Conservation (phyloP, 35 echinoderm and acorn worm species). For the Lytechinus pictus region DNA sequence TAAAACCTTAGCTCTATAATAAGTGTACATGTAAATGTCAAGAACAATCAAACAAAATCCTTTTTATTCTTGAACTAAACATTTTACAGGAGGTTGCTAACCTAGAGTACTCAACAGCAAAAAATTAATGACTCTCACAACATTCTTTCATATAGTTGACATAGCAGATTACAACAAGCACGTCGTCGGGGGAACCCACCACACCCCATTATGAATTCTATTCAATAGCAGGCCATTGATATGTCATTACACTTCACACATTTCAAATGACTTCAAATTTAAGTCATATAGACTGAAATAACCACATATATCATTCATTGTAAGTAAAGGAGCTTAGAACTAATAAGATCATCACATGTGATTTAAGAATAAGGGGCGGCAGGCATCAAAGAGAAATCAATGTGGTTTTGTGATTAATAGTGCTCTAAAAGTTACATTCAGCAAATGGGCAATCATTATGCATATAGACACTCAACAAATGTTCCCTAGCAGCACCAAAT, state of each 20-base stretch:
- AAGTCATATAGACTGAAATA: neutral
- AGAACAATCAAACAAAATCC: neutral
- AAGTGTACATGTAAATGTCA: neutral
- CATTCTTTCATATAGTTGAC: neutral
- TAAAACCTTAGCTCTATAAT: no score
- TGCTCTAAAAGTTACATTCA: neutral
- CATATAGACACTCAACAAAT: neutral
- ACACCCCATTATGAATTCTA: neutral
- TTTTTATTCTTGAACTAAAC: neutral
- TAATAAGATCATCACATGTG: neutral
- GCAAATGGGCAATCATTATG: neutral
- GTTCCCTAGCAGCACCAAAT: neutral
- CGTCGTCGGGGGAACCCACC: neutral
- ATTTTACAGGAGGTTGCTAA: neutral
- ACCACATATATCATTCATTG: neutral
- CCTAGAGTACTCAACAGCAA: neutral
- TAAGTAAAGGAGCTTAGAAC: neutral
- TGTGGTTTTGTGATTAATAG: constrained; percentile 2
- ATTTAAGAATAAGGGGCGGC: neutral
- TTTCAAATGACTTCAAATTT: neutral
- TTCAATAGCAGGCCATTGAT: neutral
- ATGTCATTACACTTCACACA: neutral
- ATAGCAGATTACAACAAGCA: neutral
- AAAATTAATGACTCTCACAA: neutral
- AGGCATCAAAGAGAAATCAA: neutral